A percentile compares a stretch with the other conserved stretches of the same genome.
Evolutionary conservation across 2,888 invertebrate genomes (phyloP).

Genomic region (Zonitis immaculata): DNA sequence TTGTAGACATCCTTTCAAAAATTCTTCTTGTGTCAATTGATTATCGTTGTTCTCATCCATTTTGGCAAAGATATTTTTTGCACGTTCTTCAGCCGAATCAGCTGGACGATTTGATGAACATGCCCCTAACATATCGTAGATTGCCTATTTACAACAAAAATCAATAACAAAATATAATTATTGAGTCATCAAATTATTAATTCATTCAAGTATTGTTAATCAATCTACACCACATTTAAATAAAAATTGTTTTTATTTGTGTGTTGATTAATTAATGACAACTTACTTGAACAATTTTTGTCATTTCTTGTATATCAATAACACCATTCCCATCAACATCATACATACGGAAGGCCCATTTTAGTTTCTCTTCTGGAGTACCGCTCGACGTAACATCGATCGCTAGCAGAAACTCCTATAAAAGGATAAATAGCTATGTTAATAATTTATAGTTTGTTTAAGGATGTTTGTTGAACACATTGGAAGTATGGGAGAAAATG

Average conservation of each 20-base stretch:
- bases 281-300: conserved; percentile 94
- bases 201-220: too few relatives aligned
- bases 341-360: conserved; percentile 99
- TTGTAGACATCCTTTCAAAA: conserved; percentile 94
- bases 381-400: conserved; percentile 97
- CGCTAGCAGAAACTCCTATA: conserved; percentile 91
- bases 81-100: conserved; percentile 94
- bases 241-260: too few relatives aligned
- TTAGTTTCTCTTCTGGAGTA: conserved; percentile 95
- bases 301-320: conserved; percentile 98
- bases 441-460: conserved; percentile 20
- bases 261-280: too few relatives aligned
- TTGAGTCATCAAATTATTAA: too few relatives aligned
- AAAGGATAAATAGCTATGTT: conserved; percentile 20
- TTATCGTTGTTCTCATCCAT: conserved; percentile 99
- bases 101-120: conserved; percentile 93
- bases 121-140: conserved; percentile 99
- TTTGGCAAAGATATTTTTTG: conserved; percentile 98
- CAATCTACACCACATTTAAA: too few relatives aligned
- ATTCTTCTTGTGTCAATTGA: conserved; percentile 96
- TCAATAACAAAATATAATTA: background rate
- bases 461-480: conserved; percentile 9
- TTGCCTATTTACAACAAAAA: conserved; percentile 72
- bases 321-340: conserved; percentile 98
- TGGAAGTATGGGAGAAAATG: too few relatives aligned